A percentile compares a stretch with the other conserved stretches of the same genome.
These are phyloP conservation scores for Ariopsis seemanni DNA, from an alignment of 2,113 vertebrate genomes.

Conservation along the genomic window DNA sequence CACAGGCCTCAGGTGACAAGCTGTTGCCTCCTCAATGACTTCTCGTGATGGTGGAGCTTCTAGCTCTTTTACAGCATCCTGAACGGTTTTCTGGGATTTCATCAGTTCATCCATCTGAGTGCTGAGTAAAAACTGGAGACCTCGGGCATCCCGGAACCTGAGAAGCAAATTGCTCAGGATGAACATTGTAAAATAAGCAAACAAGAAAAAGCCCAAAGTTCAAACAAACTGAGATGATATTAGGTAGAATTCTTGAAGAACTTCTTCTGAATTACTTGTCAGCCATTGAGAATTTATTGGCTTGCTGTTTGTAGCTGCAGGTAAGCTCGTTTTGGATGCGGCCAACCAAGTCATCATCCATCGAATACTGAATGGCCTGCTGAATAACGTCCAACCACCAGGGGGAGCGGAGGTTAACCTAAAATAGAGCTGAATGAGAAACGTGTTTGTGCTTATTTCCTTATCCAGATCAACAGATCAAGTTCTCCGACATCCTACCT, in stretches of 20 bases:
- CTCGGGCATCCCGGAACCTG: slow-evolving; percentile 89
- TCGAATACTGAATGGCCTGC: slow-evolving; percentile 79
- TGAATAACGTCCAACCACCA: slow-evolving; percentile 97
- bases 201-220: background rate
- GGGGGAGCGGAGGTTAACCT: slow-evolving; percentile 79
- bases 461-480: slow-evolving; percentile 35
- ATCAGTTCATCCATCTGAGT: slow-evolving; percentile 87
- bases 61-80: slow-evolving; percentile 87
- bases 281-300: slow-evolving; percentile 87
- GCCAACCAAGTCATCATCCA: slow-evolving; percentile 88
- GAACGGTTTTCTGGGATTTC: slow-evolving; percentile 89
- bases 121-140: slow-evolving; percentile 89
- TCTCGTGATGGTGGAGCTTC: slow-evolving; percentile 87
- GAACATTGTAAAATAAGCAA: background rate
- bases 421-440: background rate
- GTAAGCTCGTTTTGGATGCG: slow-evolving; percentile 92
- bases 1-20: slow-evolving; percentile 89
- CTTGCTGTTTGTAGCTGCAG: slow-evolving; percentile 89
- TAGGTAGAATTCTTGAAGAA: background rate
- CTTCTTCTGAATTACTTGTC: slow-evolving; percentile 80
- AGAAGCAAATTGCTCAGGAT: slow-evolving; percentile 14
- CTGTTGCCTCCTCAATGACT: slow-evolving; percentile 89
- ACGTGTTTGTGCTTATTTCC: background rate
- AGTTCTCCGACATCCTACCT: slow-evolving; percentile 73
- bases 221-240: background rate